Percentiles rank a stretch among this genome's conserved stretches.
Evolutionary conservation across 1,140 invertebrate genomes (phyloP).

Genomic region (Meloidogyne hapla): DNA sequence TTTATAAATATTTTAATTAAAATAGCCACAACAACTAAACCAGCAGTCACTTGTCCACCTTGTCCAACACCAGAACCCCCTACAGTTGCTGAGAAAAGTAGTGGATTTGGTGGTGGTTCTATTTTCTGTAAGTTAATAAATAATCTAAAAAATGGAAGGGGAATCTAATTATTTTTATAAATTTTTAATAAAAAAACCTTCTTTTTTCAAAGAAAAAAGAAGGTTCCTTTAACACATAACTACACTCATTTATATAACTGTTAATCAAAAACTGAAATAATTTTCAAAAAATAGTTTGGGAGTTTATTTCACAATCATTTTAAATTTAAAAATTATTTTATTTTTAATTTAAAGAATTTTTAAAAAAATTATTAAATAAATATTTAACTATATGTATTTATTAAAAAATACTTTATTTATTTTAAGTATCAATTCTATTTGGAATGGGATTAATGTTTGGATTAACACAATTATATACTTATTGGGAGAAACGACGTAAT

Average conservation of each 20-base stretch:
- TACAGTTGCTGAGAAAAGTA: neutral
- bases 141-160: neutral
- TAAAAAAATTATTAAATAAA: neutral
- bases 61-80: neutral
- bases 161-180: too few species aligned
- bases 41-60: neutral
- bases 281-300: too few species aligned
- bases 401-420: neutral
- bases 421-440: neutral
- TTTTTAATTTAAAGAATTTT: too few species aligned
- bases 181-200: too few species aligned
- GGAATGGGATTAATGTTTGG: neutral
- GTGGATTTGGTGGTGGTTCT: neutral
- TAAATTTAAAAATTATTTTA: too few species aligned
- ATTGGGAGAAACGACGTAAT: neutral
- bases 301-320: too few species aligned
- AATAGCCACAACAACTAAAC: neutral
- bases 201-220: too few species aligned
- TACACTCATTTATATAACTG: too few species aligned
- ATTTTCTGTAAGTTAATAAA: neutral
- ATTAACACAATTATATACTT: neutral
- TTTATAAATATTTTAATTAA: too few species aligned
- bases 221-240: too few species aligned
- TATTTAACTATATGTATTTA: neutral
- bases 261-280: too few species aligned